Base-by-base conservation (phyloP, 37 sponge, comb jelly and placozoan genomes). In the Axinella damicornis region DNA sequence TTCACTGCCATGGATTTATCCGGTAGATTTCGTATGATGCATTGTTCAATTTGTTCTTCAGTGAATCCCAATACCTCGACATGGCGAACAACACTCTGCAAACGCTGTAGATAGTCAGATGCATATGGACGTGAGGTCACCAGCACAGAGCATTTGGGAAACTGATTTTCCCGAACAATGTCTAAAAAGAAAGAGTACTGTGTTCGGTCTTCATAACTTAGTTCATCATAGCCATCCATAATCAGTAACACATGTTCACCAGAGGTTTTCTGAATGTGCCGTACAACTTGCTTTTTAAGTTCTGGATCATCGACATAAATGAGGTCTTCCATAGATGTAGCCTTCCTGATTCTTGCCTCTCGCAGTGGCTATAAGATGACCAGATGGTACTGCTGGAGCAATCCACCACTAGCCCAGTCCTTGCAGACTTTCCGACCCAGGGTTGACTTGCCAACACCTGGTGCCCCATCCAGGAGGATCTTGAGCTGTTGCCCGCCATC, bases 171-270 rank as follows among this genome's bases (percentile, higher is more conserved):
- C 9, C 24, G 30, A 27, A 63, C 13, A 11, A 78, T 64, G 33
- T 78, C 53, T 17, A 61, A 5, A 25, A 65, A 46, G 17, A 78
- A 41, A 31, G 79, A 78, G 25, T 34, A 4, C 30, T 62, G 17
- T 1, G 33, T 38, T 33, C 79, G 13, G 15, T 65, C 39, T 18
- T 65, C 20, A 36, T 21, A 21, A 14, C 65, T 63, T 24, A 78
- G 66, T 37, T 78, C 79, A 65, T 78, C 79, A 35, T 25, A 78
- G 14, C 79, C 79, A 78, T 78, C 77, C 21, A 76, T 56, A 36
- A 76, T 76, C 18, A 76, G n/a, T 27, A 76, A 33, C 9, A 76
- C 37, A 39, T 31, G 30, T 16, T 76, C 34, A 31, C 76, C 76
- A 31, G 34, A 35, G 18, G 30, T 27, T 76, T 9, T 57, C 32